Evolutionary conservation across 2,888 invertebrate genomes (phyloP), one percentile per base, ranked within the genome.

Genomic region (Busseola fusca): DNA sequence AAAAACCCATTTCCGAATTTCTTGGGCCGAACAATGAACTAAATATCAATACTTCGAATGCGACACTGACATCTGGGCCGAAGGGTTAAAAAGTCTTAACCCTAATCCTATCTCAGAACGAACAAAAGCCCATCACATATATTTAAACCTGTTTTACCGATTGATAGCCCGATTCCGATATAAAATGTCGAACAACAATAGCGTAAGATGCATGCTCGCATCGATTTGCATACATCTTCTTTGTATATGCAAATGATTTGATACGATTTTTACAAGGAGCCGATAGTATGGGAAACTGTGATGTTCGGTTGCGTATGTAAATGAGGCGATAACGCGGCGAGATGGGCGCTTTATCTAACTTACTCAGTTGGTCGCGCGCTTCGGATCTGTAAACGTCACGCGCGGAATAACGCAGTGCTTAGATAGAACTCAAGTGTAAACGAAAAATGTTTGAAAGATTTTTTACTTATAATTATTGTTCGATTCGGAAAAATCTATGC

Each of bases 111-210:
- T 92, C 92, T 92, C 80, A 80, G 76, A 27, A 25, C 80, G 78
- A 81, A 92, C 93, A 94, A 93, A 90, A 89, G 85, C 85, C 86
- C 89, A 89, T 91, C 92, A 88, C 90, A 91, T 90, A 85, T 91
- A 90, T 92, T 91, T 90, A 93, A 95, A 95, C 95, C 95, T 93
- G 95, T 95, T 95, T 93, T 90, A 91, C 91, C 92, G 91, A 95
- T 95, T 94, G 94, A 95, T 94, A 91, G 92, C 87, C 86, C 87
- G 89, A 90, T 91, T 91, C 84, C 92, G 91, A 94, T 94, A 93
- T 93, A 92, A 92, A 94, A 93, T 90, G 90, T 91, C 86, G 85
- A 80, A 73, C 86, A 84, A 92, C 92, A 93, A 94, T 90, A 86
- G 90, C 88, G 82, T 82, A 87, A 90, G 90, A 92, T 91, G 89